Evolutionary conservation across 2,797 vertebrate genomes (phyloP), one percentile per base, ranked within the genome.

Genomic region (Lutjanus argentimaculatus): DNA sequence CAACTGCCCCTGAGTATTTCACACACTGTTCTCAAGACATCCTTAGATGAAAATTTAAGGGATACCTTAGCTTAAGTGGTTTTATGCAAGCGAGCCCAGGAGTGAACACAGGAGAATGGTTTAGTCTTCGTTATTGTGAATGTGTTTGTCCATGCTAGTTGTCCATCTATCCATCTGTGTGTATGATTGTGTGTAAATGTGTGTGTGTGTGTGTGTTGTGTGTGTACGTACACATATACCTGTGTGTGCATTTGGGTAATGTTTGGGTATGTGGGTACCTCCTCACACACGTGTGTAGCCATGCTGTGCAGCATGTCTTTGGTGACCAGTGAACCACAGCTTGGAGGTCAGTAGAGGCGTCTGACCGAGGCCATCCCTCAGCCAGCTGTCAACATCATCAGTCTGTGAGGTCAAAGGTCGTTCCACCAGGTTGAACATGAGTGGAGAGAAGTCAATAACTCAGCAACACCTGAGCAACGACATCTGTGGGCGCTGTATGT

Each of bases 331-430:
- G 90, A 91, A 88, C 77, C 90, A 40, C 88, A 87, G 90, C 81
- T 55, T 4, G 11, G 89, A 88, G 89, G 88, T 93, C 86, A 89
- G 80, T 25, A 46, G 85, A 92, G 90, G 92, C 79, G 92, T 93
- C 89, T 92, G 89, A 93, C 92, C 86, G 76, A 88, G 87, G 87
- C 87, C 85, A 89, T 94, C 89, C 88, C 88, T 94, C 90, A 94
- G 86, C 91, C 79, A 56, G 86, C 89, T 94, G 92, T 95, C 94
- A 91, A 86, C 71, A 70, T 91, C 85, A 76, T 89, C 86, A 89
- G 86, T 75, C 79, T 82, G 42, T 21, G 69, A 72, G 92, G 93
- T 92, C 91, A 92, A 85, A 92, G 90, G 90, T 92, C 62, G 86
- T 92, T 85, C 84, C 87, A 79, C 89, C 73, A 79, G 79, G 77